Evolutionary conservation across 1,140 invertebrate genomes (phyloP).

Genomic region (Calephelis nemesis): DNA sequence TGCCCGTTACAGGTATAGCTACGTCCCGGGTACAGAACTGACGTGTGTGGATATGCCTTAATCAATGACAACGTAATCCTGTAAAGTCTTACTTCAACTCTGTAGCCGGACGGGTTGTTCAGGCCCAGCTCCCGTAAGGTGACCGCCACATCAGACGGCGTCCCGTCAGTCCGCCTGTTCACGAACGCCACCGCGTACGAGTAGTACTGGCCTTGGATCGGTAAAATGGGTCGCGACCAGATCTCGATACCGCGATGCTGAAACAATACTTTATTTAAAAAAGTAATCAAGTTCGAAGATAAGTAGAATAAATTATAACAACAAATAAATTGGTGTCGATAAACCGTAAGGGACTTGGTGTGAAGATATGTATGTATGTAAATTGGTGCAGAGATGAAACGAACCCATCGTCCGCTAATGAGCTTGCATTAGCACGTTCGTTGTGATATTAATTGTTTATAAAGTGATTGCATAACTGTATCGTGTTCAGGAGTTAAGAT

Average conservation of each 20-base stretch:
- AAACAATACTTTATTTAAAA: not conserved
- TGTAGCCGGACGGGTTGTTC: constrained; percentile 88
- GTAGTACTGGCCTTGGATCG: constrained; percentile 89
- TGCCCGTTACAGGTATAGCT: too few relatives aligned
- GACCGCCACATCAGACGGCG: constrained; percentile 91
- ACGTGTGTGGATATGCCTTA: too few relatives aligned
- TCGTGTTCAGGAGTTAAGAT: too few relatives aligned
- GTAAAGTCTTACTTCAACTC: constrained; percentile 85
- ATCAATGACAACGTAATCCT: not conserved
- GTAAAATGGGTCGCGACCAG: constrained; percentile 92
- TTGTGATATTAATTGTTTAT: too few relatives aligned
- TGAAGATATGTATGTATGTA: not conserved
- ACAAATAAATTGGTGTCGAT: not conserved
- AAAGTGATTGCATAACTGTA: too few relatives aligned
- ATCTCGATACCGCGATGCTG: constrained; percentile 95
- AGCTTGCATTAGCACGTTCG: too few relatives aligned
- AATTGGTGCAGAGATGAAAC: not conserved
- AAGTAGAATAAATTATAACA: too few relatives aligned
- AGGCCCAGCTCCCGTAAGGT: constrained; percentile 91
- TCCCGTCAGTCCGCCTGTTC: constrained; percentile 93
- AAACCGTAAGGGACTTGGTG: not conserved
- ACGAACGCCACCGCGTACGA: constrained; percentile 94
- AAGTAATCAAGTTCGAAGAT: too few relatives aligned
- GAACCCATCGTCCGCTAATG: too few relatives aligned
- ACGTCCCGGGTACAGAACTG: too few relatives aligned